phyloP scores from a whole-genome alignment of 2,888 invertebrate species.

The Trypoxylon attenuatum region DNA sequence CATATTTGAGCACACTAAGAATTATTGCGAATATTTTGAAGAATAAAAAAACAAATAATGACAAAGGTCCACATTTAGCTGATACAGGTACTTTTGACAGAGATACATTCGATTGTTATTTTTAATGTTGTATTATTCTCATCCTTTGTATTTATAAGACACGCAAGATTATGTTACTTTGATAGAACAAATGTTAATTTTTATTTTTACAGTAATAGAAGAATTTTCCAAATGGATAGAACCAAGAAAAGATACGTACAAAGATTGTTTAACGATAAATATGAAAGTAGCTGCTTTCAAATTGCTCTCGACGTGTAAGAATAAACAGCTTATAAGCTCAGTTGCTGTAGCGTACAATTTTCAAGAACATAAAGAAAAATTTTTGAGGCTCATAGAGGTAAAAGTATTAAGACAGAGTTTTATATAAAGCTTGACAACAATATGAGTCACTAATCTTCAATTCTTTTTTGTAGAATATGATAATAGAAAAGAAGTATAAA shows the following conservation, averaged over 20 bases:
- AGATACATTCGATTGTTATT: too few species aligned
- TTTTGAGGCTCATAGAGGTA: slow-evolving; percentile 74
- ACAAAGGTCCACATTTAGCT: slow-evolving; percentile 78
- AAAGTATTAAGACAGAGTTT: background rate
- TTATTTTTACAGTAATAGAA: slow-evolving; percentile 67
- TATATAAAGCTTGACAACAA: background rate
- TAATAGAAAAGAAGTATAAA: slow-evolving; percentile 80
- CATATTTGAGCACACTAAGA: slow-evolving; percentile 78
- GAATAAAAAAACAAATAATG: slow-evolving; percentile 78
- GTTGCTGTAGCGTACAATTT: slow-evolving; percentile 82
- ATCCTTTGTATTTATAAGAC: too few species aligned
- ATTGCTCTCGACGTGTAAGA: slow-evolving; percentile 82
- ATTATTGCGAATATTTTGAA: slow-evolving; percentile 80
- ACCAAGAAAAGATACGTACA: slow-evolving; percentile 61
- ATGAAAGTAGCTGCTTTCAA: slow-evolving; percentile 85
- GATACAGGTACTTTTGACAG: slow-evolving; percentile 71
- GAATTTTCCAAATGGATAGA: slow-evolving; percentile 71
- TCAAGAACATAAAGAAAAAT: slow-evolving; percentile 78
- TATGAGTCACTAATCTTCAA: background rate
- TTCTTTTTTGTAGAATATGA: slow-evolving; percentile 73
- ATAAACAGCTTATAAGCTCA: slow-evolving; percentile 79
- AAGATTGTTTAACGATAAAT: slow-evolving; percentile 75
- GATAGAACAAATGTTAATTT: background rate
- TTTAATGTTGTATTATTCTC: background rate
- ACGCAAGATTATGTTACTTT: background rate